Base-by-base conservation (phyloP, 2,113 vertebrate genomes). In the Eudyptes chrysolophus region DNA sequence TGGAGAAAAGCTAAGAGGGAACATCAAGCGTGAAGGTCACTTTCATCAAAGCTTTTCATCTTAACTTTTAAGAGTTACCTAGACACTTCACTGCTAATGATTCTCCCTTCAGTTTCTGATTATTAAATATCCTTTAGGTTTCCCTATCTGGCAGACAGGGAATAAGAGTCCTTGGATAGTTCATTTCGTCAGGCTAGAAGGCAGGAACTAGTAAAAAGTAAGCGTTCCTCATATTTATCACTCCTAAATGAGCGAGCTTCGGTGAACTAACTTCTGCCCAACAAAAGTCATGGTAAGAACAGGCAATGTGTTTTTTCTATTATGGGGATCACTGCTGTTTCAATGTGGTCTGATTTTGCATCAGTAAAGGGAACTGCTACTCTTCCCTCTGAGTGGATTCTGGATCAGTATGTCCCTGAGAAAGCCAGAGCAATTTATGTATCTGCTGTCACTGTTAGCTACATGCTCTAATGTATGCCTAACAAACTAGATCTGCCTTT, bases 31-130 rank as follows among this genome's bases (percentile, higher is more conserved):
- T 46, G 87, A 94, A 94, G 88, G 88, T 72, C 78, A 77, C 87
- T 92, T 96, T 87, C 71, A 93, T 24, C 20, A 11, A 87, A 92
- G 66, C 25, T 18, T 89, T 97, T 94, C 29, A 95, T 94, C 94
- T 82, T 89, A 76, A 87, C 60, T 97, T 95, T 70, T 64, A 74
- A 58, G 76, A 77, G 54, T 69, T 78, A 90, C 61, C 27, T 86
- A 65, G 79, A 95, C 36, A 77, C 75, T 65, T 25, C 1, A 76
- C n/a, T 55, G 36, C 72, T 95, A 94, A 90, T 61, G 51, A 85
- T 61, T 57, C 26, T 77, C 55, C 72, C 36, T 90, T 92, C 27
- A n/a, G n/a, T 32, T 93, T 75, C 79, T 74, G 34, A 76, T 77
- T 52, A 82, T 85, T 76, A 92, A 89, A 82, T 66, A 68, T 8